Base-by-base conservation (phyloP, 2,888 invertebrate species). In the Sphaerophoria taeniata region DNA sequence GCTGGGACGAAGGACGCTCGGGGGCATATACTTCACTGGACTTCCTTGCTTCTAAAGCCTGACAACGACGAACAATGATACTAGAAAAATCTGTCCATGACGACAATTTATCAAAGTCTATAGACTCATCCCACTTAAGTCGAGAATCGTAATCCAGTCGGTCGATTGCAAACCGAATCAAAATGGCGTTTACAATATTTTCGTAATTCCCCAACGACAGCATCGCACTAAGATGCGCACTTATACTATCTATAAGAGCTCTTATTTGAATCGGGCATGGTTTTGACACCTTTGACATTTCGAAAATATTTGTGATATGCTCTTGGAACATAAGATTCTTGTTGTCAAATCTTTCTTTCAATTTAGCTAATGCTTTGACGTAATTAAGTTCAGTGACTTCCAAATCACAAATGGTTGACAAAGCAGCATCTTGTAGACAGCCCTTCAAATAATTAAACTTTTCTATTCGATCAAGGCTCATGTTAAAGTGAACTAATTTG, bases 401-500 rank as follows among this genome's bases (percentile, higher is more conserved):
- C 34, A 58, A 58, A 9, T 39, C 39, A 36, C 34, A 34, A 12
- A 58, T 36, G 36, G 56, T 14, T 36, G 34, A 34, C 36, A 36
- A 14, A 4, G 36, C 2, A 69, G 56, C n/a, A 74, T 73, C 76
- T 11, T 45, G 61, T 11, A 63, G 43, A n/a, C 24, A 55, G 24
- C 47, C 63, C 11, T 53, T 45, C 31, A 61, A 61, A 34, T 70
- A 76, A 55, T 76, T 70, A 55, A 69, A 76, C 45, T 76, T 61
- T 51, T 76, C 53, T 24, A 76, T 5, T 6, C 12, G 47, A 47
- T 81, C 80, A 6, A 84, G 49, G n/a, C 65, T 33, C 49, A 84
- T 77, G 58, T 85, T 79, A 47, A 78, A 70, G 36, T 87, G 71
- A 70, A 87, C 76, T 34, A 87, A 33, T 53, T 78, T 87, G 1